Base-by-base conservation (phyloP, 2,888 invertebrate genomes). In the Orthosia incerta region DNA sequence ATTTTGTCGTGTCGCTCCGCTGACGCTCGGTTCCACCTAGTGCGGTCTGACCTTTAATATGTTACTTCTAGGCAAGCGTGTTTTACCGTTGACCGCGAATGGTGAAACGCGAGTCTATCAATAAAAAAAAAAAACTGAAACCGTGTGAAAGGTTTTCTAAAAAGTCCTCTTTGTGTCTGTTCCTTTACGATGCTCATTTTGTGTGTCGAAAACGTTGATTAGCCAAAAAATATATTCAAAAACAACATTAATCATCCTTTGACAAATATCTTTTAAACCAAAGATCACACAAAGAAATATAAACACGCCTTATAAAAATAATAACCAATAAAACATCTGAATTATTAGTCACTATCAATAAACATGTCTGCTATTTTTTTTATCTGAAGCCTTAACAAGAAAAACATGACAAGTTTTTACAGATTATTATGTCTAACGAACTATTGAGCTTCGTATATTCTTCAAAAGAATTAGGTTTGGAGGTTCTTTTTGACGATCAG, bases 381-480 rank as follows among this genome's bases (percentile, higher is more conserved):
- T 69, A 60, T 69, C 13, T 15, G 13, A 39, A 61, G 66, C 69
- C 74, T 60, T 76, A 82, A 65, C 46, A 72, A 72, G 69, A 73
- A 69, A 65, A 70, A 57, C 46, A 60, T 4, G 71, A 65, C 64
- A 74, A 68, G 63, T 69, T 84, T 77, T 80, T 57, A 60, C 16
- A 18, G 57, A 84, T 73, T 74, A 71, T 55, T 62, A 65, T 64
- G 26, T 71, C 18, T 64, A 65, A 72, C 53, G 39, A 76, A 73
- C 59, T 72, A 55, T 62, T 63, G n/a, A 71, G 26, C 18, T 50
- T 71, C 20, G 18, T 15, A 71, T 59, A 70, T 56, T 61, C 20
- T 77, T 76, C 23, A 66, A 73, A 65, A 67, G 61, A 80, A 71
- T 77, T 68, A 53, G 64, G 78, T 79, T 86, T 86, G 72, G 71